These are phyloP conservation scores for Cephus runcator DNA, from an alignment of 2,888 invertebrate species.

Conservation along the genomic window DNA sequence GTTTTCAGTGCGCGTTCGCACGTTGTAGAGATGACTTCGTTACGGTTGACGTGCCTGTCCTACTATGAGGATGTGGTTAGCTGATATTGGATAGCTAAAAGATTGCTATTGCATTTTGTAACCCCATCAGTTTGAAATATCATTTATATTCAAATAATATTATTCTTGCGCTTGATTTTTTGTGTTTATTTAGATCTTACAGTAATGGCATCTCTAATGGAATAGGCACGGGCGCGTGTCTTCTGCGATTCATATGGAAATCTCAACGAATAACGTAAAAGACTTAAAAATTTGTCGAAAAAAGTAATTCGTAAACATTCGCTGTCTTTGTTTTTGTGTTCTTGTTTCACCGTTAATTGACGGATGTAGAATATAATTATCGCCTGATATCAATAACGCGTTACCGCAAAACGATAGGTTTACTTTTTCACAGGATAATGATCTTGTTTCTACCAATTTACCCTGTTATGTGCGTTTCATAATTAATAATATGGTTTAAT, in stretches of 20 bases:
- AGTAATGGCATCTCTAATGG: not conserved
- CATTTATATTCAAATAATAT: not conserved
- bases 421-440: not conserved
- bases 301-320: not conserved
- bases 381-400: not conserved
- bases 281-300: not conserved
- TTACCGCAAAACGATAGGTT: not conserved
- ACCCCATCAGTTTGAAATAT: not conserved
- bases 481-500: slow-evolving; percentile 8
- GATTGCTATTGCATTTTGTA: not conserved
- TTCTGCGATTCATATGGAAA: not conserved
- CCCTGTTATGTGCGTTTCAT: not conserved
- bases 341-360: slow-evolving; percentile 41
- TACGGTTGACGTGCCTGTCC: not conserved
- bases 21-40: not conserved
- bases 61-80: not conserved
- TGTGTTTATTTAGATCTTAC: not conserved
- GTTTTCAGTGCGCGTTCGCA: slow-evolving; percentile 8
- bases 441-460: not conserved
- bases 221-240: not conserved
- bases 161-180: not conserved
- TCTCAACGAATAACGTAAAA: not conserved
- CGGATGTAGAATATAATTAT: slow-evolving; percentile 36
- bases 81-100: not conserved
- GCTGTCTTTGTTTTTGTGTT: not conserved